Conservation (phyloP, 2,797 vertebrate species). For the Squalus acanthias region DNA sequence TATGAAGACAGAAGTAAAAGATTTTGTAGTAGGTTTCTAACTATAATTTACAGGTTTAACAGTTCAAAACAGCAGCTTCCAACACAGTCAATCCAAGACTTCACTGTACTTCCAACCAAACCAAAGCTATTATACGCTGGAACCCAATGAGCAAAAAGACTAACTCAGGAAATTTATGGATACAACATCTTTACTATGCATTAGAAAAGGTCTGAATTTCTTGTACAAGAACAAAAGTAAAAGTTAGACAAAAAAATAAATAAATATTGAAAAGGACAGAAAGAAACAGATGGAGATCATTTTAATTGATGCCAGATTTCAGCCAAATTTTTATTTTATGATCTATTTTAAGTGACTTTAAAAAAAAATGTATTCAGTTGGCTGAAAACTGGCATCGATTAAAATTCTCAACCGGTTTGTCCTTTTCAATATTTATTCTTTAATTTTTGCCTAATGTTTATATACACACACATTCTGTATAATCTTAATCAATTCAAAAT, state of each 20-base stretch:
- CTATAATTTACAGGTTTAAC: background rate
- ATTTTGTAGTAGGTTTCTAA: too few species aligned
- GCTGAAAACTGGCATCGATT: background rate
- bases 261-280: background rate
- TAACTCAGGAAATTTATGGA: background rate
- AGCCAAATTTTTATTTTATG: background rate
- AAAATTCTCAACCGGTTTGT: background rate
- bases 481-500: background rate
- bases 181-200: background rate
- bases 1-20: constrained; percentile 45
- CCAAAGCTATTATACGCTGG: background rate
- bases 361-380: background rate
- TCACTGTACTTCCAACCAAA: background rate
- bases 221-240: background rate
- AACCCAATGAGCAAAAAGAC: background rate
- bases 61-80: background rate
- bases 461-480: background rate
- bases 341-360: background rate
- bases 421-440: background rate
- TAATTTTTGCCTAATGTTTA: background rate
- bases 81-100: background rate
- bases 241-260: background rate
- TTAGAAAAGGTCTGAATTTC: background rate
- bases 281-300: background rate
- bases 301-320: background rate